phyloP scores from a whole-genome alignment of 2,797 vertebrate species.

The Todus mexicanus region DNA sequence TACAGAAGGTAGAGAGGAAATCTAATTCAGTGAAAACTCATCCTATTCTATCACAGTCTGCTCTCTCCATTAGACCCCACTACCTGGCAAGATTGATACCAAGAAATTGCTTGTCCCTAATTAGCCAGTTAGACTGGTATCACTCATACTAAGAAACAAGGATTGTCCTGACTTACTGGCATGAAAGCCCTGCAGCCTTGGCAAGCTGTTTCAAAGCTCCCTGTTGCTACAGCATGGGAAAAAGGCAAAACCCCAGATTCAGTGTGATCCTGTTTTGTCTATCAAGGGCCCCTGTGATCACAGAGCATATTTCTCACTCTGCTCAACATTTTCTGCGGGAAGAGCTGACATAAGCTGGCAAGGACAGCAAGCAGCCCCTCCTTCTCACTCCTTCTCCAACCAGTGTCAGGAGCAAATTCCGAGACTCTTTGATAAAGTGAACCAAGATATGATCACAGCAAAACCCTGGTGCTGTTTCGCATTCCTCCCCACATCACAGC shows the following conservation, averaged over 20 bases:
- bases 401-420: neutral
- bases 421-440: neutral
- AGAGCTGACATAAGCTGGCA: conserved; percentile 42
- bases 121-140: neutral
- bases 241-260: conserved; percentile 26
- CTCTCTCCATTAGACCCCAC: neutral
- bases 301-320: conserved; percentile 57
- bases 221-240: conserved; percentile 19
- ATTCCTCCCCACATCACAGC: neutral
- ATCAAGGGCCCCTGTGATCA: conserved; percentile 34
- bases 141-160: neutral
- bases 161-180: neutral
- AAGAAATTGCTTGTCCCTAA: neutral
- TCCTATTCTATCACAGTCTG: neutral
- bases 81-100: neutral
- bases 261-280: conserved; percentile 54
- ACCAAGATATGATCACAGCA: neutral
- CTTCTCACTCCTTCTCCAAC: neutral
- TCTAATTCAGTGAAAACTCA: neutral
- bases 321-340: conserved; percentile 17
- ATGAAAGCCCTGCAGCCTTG: neutral
- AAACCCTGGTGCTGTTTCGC: neutral
- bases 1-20: neutral
- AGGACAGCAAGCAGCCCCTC: conserved; percentile 13
- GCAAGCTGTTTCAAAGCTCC: conserved; percentile 5